Conservation (phyloP, 2,113 vertebrate genomes). For the Microtus pennsylvanicus region DNA sequence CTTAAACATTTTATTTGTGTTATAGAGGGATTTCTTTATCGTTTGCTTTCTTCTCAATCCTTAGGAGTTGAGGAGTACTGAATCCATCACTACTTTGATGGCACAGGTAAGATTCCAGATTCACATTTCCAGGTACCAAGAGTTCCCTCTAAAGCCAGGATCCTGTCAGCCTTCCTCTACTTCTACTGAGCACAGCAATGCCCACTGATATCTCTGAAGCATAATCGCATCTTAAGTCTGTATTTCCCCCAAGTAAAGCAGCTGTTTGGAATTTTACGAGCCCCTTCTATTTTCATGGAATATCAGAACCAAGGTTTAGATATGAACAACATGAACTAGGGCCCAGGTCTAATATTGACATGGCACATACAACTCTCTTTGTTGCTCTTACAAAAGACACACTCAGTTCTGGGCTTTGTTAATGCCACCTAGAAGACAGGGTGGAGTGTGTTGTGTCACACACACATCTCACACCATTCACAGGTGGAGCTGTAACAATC, state of each 20-base stretch:
- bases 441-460: background rate
- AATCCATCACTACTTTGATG: conserved; percentile 84
- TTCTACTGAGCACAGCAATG: conserved; percentile 96
- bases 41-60: conserved; percentile 81
- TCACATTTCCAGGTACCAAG: conserved; percentile 90
- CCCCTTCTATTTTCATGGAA: conserved; percentile 93
- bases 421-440: background rate
- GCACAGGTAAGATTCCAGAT: conserved; percentile 85
- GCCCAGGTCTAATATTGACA: background rate
- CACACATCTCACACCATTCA: background rate
- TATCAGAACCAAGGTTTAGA: background rate
- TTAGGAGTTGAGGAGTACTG: conserved; percentile 82
- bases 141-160: conserved; percentile 86
- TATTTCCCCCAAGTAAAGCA: conserved; percentile 99
- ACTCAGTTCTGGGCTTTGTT: background rate
- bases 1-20: conserved; percentile 34
- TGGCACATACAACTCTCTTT: background rate
- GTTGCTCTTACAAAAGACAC: background rate
- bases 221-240: conserved; percentile 97
- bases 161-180: conserved; percentile 78
- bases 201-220: conserved; percentile 96
- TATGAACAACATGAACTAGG: background rate
- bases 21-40: conserved; percentile 64
- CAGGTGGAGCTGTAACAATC: background rate
- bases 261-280: conserved; percentile 99